These are phyloP conservation scores for Pyrrhia umbra DNA, from an alignment of 2,888 invertebrate genomes.

Conservation along the genomic window DNA sequence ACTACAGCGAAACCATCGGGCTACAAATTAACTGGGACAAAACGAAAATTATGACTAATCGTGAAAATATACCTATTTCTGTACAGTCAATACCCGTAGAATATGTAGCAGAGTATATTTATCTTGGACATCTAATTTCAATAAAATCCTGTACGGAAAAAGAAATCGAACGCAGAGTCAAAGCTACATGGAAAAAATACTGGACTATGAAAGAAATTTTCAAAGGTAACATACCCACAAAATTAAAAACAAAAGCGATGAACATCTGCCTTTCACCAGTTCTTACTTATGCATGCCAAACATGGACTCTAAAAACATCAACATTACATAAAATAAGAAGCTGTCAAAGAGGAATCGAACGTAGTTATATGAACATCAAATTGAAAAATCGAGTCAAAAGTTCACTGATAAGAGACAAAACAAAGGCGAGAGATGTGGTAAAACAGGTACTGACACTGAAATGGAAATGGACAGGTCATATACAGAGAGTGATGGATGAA, in stretches of 20 bases:
- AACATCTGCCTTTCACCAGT: slow-evolving; percentile 43
- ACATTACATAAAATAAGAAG: not conserved
- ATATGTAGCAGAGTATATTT: slow-evolving; percentile 4
- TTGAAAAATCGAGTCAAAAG: too few relatives aligned
- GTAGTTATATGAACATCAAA: not conserved
- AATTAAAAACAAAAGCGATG: slow-evolving; percentile 51
- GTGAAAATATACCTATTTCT: not conserved
- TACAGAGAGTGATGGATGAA: too few relatives aligned
- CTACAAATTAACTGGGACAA: not conserved
- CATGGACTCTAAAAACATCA: not conserved
- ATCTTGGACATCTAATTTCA: slow-evolving; percentile 13
- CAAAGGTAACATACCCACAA: slow-evolving; percentile 47
- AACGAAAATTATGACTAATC: not conserved
- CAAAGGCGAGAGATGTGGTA: too few relatives aligned
- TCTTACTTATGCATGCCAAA: slow-evolving; percentile 48
- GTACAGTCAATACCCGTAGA: not conserved
- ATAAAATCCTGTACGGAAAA: slow-evolving; percentile 4
- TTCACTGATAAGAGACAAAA: too few relatives aligned
- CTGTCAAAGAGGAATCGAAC: not conserved
- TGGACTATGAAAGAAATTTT: slow-evolving; percentile 42
- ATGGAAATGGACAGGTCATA: too few relatives aligned
- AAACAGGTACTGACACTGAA: too few relatives aligned
- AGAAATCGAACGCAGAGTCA: slow-evolving; percentile 31
- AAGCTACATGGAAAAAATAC: slow-evolving; percentile 26
- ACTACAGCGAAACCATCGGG: too few relatives aligned